Conservation (phyloP, 2,113 vertebrate genomes). For the Panthera leo region DNA sequence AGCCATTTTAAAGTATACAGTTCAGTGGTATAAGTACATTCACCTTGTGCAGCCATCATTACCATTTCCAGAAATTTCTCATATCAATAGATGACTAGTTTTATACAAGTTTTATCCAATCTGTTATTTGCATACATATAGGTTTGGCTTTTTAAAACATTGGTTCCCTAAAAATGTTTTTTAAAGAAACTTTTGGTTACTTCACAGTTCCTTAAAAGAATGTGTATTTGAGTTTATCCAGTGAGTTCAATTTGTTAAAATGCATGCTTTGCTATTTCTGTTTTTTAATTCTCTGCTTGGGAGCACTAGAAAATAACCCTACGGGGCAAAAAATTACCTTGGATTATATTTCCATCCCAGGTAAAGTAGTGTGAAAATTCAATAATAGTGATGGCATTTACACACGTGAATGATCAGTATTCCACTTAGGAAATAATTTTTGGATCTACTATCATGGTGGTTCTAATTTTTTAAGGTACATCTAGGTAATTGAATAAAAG, state of each 20-base stretch:
- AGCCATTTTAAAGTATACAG: neutral
- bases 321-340: neutral
- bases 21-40: neutral
- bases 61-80: neutral
- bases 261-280: neutral
- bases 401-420: neutral
- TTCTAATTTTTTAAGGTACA: neutral
- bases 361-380: neutral
- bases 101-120: neutral
- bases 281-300: neutral
- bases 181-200: conserved; percentile 1
- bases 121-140: neutral
- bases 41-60: neutral
- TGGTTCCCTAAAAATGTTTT: neutral
- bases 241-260: neutral
- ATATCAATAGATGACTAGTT: neutral
- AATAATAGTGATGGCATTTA: neutral
- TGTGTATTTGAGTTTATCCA: conserved; percentile 7
- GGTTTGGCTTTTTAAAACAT: neutral
- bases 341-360: neutral
- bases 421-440: neutral
- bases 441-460: neutral
- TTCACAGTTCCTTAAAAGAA: conserved; percentile 35
- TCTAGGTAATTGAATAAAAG: neutral
- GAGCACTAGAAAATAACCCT: neutral